Conservation (phyloP, 2,888 invertebrate genomes). For the Hypena proboscidalis region DNA sequence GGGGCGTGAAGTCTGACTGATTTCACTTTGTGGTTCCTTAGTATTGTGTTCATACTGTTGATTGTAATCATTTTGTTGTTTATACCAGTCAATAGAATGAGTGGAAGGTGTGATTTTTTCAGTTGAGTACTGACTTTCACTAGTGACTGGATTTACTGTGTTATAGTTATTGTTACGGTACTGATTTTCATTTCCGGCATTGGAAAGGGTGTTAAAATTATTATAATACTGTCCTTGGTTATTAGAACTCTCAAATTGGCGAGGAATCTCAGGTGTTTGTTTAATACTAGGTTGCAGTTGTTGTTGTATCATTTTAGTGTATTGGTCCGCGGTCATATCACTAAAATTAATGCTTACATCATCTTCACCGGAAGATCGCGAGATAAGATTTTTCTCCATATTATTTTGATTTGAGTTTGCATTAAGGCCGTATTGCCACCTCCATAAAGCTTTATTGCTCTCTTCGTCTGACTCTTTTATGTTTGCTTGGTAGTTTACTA, state of each 20-base stretch:
- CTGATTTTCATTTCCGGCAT: constrained; percentile 19
- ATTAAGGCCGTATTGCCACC: constrained; percentile 78
- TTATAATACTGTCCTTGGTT: constrained; percentile 12
- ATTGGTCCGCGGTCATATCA: constrained; percentile 76
- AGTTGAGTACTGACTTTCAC: constrained; percentile 22
- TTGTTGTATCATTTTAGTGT: constrained; percentile 68
- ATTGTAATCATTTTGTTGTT: constrained; percentile 12
- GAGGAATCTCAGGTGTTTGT: constrained; percentile 29
- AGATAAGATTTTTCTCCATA: constrained; percentile 71
- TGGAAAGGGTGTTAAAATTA: constrained; percentile 24
- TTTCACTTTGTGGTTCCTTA: constrained; percentile 13
- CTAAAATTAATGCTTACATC: constrained; percentile 76
- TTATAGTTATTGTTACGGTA: constrained; percentile 18
- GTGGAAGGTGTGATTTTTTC: constrained; percentile 14
- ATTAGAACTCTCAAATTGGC: constrained; percentile 15
- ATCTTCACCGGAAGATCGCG: constrained; percentile 72
- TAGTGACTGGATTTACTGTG: constrained; percentile 13
- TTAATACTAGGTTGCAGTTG: constrained; percentile 54
- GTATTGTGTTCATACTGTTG: constrained; percentile 2
- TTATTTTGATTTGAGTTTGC: constrained; percentile 57
- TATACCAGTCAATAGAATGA: constrained; percentile 14
- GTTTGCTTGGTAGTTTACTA: constrained; percentile 74
- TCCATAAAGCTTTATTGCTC: constrained; percentile 72
- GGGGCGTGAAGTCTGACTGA: constrained; percentile 34
- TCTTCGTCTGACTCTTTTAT: constrained; percentile 68